Evolutionary conservation across 2,113 vertebrate genomes (phyloP).

Genomic region (Scortum barcoo): DNA sequence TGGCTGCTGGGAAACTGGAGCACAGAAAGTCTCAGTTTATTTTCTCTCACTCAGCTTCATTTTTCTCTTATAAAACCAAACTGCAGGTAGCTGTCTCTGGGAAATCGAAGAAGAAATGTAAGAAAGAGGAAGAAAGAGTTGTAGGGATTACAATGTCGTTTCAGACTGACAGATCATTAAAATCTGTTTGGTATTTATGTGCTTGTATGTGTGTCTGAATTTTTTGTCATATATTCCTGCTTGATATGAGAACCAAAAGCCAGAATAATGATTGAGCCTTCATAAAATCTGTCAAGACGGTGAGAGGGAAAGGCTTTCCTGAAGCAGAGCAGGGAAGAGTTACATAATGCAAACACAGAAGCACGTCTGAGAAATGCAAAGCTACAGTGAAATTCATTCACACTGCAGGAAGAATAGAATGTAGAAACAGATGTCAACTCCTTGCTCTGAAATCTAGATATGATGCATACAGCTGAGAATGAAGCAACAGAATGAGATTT

Average conservation of each 20-base stretch:
- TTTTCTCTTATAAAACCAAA: conserved; percentile 39
- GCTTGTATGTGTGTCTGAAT: not conserved
- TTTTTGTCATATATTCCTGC: conserved; percentile 7
- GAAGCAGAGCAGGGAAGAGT: not conserved
- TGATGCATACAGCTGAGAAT: not conserved
- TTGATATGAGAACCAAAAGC: conserved; percentile 28
- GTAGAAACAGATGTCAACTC: not conserved
- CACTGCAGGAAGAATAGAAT: not conserved
- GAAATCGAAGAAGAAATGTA: conserved; percentile 6
- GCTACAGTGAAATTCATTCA: not conserved
- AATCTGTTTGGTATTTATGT: conserved; percentile 23
- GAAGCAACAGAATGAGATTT: not conserved
- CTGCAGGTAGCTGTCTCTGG: conserved; percentile 29
- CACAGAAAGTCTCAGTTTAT: not conserved
- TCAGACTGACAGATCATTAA: conserved; percentile 26
- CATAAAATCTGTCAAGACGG: not conserved
- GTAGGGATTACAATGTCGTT: not conserved
- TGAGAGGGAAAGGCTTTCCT: not conserved
- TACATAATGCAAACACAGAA: not conserved
- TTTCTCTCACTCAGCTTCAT: conserved; percentile 6
- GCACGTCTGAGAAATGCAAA: conserved; percentile 3
- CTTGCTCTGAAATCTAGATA: not conserved
- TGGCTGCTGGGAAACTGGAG: conserved; percentile 10
- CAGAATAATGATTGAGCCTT: conserved; percentile 24
- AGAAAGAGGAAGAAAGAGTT: conserved; percentile 25